Conservation (phyloP, 2,113 vertebrate species). For the Triplophysa rosa region DNA sequence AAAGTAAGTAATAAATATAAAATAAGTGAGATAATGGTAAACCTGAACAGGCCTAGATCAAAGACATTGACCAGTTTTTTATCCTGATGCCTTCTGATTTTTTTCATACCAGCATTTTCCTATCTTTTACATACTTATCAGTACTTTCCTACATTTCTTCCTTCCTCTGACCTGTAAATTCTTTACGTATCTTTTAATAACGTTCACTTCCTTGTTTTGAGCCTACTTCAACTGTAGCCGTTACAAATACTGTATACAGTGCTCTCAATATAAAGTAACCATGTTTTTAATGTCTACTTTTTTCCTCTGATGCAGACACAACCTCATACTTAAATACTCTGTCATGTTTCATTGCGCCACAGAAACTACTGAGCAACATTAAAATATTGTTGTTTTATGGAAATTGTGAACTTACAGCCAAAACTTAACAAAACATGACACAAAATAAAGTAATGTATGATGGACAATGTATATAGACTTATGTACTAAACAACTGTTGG, state of each 20-base stretch:
- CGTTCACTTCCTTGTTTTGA: not conserved
- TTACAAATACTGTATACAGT: not conserved
- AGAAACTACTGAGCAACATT: no score
- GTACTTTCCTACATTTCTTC: not conserved
- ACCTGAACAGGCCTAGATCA: not conserved
- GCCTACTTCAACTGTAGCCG: not conserved
- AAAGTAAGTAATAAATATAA: not conserved
- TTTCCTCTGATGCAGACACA: no score
- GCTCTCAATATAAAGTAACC: no score
- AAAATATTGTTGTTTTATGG: no score
- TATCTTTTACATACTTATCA: conserved; percentile 1
- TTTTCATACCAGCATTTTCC: conserved; percentile 1
- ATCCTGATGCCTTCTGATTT: conserved; percentile 8
- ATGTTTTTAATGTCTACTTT: no score
- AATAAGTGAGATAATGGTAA: not conserved
- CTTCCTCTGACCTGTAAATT: conserved; percentile 42
- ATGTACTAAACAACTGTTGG: no score
- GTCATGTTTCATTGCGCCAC: no score
- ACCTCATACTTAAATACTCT: no score
- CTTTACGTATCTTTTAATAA: not conserved
- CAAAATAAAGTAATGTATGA: no score
- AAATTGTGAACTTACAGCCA: no score
- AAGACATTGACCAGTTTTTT: not conserved
- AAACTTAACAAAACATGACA: no score
- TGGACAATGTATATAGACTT: no score